Evolutionary conservation across 2,888 invertebrate species (phyloP), one percentile per base, ranked within the genome.

Genomic region (Morpho deidamia): DNA sequence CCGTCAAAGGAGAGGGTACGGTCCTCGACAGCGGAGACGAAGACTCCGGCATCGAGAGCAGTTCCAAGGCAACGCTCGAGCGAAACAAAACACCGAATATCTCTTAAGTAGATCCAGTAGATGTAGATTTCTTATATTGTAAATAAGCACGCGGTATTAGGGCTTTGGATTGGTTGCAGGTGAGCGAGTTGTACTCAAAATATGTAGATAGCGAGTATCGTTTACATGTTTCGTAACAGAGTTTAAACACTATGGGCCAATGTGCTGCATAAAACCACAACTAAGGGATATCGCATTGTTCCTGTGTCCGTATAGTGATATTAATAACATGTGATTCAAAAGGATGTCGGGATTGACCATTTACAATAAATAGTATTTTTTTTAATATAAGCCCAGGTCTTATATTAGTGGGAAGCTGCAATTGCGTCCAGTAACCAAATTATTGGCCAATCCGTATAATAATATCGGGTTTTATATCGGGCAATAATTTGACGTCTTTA

Each of bases 41-140:
- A 63, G 92, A 92, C 69, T 92, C 92, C 33, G 93, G 92, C 4
- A 92, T 93, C 45, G 93, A 92, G 70, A 92, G 92, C 64, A 92
- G 92, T 71, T 84, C 90, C 39, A 90, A 91, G 56, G 88, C 90
- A 1, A 92, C 92, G 8, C 81, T 92, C 35, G 92, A 92, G 68
- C 78, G 92, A 45, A 82, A 78, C 59, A 74, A 76, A 56, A 60
- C 72, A 11, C 69, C 77, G 11, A 77, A 84, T 62, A 74, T 83
- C 56, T 81, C 81, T 39, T 82, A 83, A 70, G 51, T 57, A 55
- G 51, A 59, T 51, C 58, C 12, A 37, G 14, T 56, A 53, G 38
- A 11, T 43, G 55, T 68, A 61, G 57, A 54, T 60, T 59, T 59
- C 63, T 60, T 64, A 23, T 23, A 65, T 60, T 59, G 60, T 63